phyloP scores from a whole-genome alignment of 2,113 vertebrate species.

The Aythya baeri region DNA sequence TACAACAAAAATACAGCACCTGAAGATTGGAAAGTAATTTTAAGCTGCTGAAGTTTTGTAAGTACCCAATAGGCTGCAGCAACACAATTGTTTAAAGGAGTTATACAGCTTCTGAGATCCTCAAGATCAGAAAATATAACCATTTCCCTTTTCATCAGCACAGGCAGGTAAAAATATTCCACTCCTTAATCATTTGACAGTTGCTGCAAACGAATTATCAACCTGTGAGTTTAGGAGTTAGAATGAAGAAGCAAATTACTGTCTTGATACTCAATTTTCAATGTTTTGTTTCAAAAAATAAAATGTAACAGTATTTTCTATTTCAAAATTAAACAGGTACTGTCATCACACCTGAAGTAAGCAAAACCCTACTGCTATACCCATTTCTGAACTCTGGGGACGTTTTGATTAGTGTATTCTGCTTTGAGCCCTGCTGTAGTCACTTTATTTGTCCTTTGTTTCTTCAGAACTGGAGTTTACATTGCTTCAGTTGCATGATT shows the following conservation, averaged over 20 bases:
- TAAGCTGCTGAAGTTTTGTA: neutral
- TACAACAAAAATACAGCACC: no score
- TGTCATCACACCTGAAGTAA: neutral
- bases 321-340: neutral
- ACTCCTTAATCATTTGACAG: neutral
- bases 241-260: neutral
- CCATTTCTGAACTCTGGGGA: neutral
- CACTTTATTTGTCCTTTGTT: neutral
- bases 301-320: accelerated
- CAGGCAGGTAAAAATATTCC: neutral
- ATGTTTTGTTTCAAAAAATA: neutral
- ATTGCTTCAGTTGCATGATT: neutral
- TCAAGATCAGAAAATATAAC: neutral
- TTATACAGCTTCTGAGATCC: neutral
- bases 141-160: neutral
- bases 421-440: neutral
- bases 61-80: neutral
- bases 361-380: neutral
- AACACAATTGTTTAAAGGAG: neutral
- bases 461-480: neutral
- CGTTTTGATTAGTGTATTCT: neutral
- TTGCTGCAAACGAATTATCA: neutral
- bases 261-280: neutral
- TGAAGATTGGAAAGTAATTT: neutral
- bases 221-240: neutral